Conservation (phyloP, 2,888 invertebrate species). For the Cheiracanthium punctorium region DNA sequence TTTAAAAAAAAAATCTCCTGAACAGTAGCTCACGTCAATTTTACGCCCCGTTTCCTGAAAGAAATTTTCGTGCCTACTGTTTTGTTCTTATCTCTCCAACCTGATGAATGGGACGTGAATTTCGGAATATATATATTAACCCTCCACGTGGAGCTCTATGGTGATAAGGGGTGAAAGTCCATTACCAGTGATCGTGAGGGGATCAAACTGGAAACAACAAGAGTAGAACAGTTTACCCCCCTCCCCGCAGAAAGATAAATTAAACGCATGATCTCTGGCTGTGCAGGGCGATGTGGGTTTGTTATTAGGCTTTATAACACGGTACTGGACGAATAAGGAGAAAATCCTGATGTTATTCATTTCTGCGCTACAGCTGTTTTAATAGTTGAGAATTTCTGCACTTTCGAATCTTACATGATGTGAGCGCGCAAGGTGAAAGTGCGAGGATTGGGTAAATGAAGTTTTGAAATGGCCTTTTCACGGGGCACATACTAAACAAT, state of each 20-base stretch:
- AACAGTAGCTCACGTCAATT: neutral
- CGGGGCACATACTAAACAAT: too few relatives aligned
- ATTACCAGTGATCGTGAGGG: constrained; percentile 1
- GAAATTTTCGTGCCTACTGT: neutral
- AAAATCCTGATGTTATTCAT: too few relatives aligned
- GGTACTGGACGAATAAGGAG: too few relatives aligned
- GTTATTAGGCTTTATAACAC: too few relatives aligned
- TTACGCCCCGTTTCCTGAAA: neutral
- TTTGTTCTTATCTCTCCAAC: neutral
- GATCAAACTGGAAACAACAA: neutral
- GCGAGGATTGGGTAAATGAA: too few relatives aligned
- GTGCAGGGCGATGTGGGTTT: too few relatives aligned
- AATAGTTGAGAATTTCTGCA: too few relatives aligned
- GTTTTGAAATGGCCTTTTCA: too few relatives aligned
- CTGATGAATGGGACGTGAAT: constrained; percentile 19
- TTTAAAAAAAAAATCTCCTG: neutral
- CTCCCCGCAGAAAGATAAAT: neutral
- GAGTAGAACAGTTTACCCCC: neutral
- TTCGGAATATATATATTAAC: neutral
- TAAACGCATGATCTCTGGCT: neutral
- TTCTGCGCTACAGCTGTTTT: too few relatives aligned
- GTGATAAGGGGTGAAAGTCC: neutral
- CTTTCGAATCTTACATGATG: too few relatives aligned
- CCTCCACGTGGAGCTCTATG: neutral
- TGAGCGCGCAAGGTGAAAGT: too few relatives aligned